A percentile compares a stretch with the other conserved stretches of the same genome.
Evolutionary conservation across 2,113 vertebrate genomes (phyloP).

Genomic region (Marmota monax): DNA sequence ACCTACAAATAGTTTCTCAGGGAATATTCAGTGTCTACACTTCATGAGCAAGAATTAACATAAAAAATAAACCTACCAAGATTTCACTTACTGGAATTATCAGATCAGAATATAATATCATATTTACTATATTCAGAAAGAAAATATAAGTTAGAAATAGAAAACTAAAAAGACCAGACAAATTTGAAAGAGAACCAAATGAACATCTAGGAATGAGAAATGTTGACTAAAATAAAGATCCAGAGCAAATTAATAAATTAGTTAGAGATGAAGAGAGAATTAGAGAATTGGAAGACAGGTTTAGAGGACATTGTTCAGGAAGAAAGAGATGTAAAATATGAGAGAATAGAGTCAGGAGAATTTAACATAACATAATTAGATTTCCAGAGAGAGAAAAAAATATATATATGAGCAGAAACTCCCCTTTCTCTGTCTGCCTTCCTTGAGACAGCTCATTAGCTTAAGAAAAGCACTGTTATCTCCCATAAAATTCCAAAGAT

Average conservation of each 20-base stretch:
- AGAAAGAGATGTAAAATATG: not conserved
- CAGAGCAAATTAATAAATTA: conserved; percentile 17
- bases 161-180: not conserved
- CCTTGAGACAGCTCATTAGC: not conserved
- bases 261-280: conserved; percentile 8
- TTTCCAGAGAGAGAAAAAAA: not conserved
- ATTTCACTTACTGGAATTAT: conserved; percentile 18
- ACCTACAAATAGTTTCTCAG: not conserved
- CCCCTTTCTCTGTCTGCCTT: not conserved
- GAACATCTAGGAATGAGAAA: not conserved
- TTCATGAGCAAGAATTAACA: not conserved
- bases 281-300: not conserved
- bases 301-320: not conserved
- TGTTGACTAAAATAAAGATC: conserved; percentile 7
- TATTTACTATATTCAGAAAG: not conserved
- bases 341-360: not conserved
- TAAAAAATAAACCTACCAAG: not conserved
- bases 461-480: not conserved
- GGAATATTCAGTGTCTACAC: not conserved
- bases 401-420: not conserved
- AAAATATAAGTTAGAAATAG: conserved; percentile 24
- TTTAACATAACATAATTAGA: not conserved
- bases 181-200: conserved; percentile 19
- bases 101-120: not conserved
- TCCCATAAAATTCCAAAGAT: not conserved